Evolutionary conservation across 1,140 invertebrate species (phyloP).

Genomic region (Anastatus disparis): DNA sequence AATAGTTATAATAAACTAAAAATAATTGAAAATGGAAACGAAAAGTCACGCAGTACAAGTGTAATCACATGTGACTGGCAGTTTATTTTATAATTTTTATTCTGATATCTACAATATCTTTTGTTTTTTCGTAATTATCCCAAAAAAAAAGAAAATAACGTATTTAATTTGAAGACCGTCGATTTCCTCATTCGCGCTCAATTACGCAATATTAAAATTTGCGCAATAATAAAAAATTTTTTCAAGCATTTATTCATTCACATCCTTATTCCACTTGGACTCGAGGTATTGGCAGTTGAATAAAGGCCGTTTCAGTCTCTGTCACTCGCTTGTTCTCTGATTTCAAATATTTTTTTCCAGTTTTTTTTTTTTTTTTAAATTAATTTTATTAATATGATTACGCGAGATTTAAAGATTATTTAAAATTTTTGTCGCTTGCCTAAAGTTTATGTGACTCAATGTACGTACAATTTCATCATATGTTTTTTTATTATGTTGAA

Average conservation of each 20-base stretch:
- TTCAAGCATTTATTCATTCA: background rate
- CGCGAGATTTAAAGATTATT: too few relatives aligned
- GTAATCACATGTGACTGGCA: too few relatives aligned
- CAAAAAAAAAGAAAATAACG: background rate
- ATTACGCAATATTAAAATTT: too few relatives aligned
- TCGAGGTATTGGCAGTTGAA: conserved; percentile 60
- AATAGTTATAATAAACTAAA: too few relatives aligned
- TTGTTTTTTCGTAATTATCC: background rate
- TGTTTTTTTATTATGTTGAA: too few relatives aligned
- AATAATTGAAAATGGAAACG: too few relatives aligned
- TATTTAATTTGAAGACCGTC: background rate
- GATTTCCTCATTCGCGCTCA: background rate
- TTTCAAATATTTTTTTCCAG: background rate
- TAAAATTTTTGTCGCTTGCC: too few relatives aligned
- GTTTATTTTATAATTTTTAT: background rate
- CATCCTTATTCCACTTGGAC: conserved; percentile 44
- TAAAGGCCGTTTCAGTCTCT: conserved; percentile 53
- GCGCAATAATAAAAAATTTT: background rate
- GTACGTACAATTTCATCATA: too few relatives aligned
- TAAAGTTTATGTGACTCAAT: too few relatives aligned
- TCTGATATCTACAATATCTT: background rate
- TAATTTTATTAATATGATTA: too few relatives aligned
- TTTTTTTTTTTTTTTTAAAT: too few relatives aligned
- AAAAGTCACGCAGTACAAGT: background rate
- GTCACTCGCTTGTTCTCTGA: background rate